Evolutionary conservation across 2,113 vertebrate species (phyloP).

Genomic region (Taxidea taxus): DNA sequence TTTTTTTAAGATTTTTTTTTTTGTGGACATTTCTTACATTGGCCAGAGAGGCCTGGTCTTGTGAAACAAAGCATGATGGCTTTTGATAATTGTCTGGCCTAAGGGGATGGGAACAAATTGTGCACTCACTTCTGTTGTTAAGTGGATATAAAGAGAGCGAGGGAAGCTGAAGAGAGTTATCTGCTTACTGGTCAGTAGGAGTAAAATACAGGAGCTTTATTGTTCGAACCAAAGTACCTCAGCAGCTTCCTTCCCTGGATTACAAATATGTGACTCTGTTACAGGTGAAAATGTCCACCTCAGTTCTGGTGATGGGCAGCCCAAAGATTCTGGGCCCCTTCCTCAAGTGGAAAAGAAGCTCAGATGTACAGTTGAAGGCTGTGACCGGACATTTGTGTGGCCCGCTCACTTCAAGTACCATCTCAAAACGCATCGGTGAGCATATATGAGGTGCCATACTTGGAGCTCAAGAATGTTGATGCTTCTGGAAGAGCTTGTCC

Average conservation of each 20-base stretch:
- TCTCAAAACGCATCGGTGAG: slow-evolving; percentile 96
- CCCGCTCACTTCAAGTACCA: slow-evolving; percentile 98
- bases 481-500: background rate
- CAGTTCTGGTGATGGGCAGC: slow-evolving; percentile 88
- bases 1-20: too few species aligned
- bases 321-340: slow-evolving; percentile 85
- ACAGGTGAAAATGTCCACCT: slow-evolving; percentile 92
- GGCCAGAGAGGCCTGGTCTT: background rate
- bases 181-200: background rate
- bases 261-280: slow-evolving; percentile 51
- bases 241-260: slow-evolving; percentile 17
- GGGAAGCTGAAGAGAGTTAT: background rate
- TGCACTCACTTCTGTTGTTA: background rate
- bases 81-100: background rate
- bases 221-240: slow-evolving; percentile 34
- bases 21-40: background rate
- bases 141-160: background rate
- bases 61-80: background rate
- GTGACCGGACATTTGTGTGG: slow-evolving; percentile 95
- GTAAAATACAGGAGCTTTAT: slow-evolving; percentile 2
- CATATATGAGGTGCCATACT: background rate
- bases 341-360: slow-evolving; percentile 91
- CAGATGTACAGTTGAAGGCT: slow-evolving; percentile 95
- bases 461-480: background rate
- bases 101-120: background rate